Base-by-base conservation (phyloP, 1,140 invertebrate genomes). In the Eubasilissa regina region DNA sequence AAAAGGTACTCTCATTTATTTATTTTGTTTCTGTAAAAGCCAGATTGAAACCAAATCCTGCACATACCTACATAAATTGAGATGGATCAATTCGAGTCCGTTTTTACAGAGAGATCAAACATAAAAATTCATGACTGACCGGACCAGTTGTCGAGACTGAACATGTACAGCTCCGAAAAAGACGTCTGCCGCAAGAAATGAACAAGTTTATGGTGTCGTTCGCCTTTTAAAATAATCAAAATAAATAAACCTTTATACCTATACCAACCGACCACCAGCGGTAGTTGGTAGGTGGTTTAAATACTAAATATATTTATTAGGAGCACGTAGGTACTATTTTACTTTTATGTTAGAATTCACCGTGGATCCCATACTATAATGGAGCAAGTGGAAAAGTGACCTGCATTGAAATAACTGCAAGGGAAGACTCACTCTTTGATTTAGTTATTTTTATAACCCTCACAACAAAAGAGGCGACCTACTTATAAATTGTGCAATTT, bases 201-300 rank as follows among this genome's bases (percentile, higher is more conserved):
- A 51, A 76, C 73, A 76, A 70, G 74, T 80, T 80, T 80, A 80
- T 76, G 56, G 74, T 72, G 74, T 70, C 74, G 48, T 76, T 70
- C 51, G 74, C 56, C 78, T 79, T 75, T 75, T 79, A 79, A 79
- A 79, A 78, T 66, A 73, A 73, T 72, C 58, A 78, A 78, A 78
- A 60, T 48, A n/a, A 53, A 72, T 48, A 72, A 72, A 53, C 17
- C 47, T 62, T 62, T 35, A 21, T 25, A 6, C n/a, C n/a, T 15
- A n/a, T 3, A 51, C 48, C 48, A 12, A 51, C 58, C 17, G 19
- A 4, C 66, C 66, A 45, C 45, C n/a, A n/a, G 72, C 35, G 78
- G n/a, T n/a, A n/a, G n/a, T n/a, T n/a, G n/a, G n/a, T n/a, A n/a
- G 53, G 73, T 79, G 62, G 35, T 70, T 76, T 66, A 78, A 77